Base-by-base conservation (phyloP, 2,797 vertebrate species). In the Acanthornis magna region DNA sequence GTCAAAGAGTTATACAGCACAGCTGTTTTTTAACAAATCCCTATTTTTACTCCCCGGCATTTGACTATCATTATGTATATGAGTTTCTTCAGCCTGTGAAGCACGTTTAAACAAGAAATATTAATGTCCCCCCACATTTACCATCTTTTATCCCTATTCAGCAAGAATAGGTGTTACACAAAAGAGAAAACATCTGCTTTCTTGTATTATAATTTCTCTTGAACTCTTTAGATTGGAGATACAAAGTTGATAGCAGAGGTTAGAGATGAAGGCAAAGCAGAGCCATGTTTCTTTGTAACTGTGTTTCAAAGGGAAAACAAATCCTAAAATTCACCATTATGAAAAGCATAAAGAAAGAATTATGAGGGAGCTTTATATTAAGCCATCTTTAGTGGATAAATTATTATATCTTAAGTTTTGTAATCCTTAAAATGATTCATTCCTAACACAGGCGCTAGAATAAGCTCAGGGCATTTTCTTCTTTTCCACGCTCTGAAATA, bases 41-140 rank as follows among this genome's bases (percentile, higher is more conserved):
- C 79, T 95, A 84, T 82, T 93, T 97, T 96, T 79, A 94, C 38
- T 90, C 34, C 40, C 80, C 12, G 70, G 90, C 93, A 85, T 95
- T 88, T 91, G 83, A 82, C 80, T 94, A 48, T 86, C 85, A 96
- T 89, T 96, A 93, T 92, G 89, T 81, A 93, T 67, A 96, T 93
- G 80, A 92, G 87, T 50, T 90, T 88, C 83, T 74, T 79, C 88
- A 93, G 74, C 60, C 89, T 95, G 83, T 51, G 2, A 90, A 96
- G 83, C 63, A 90, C 4, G 25, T 94, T 91, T 81, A 38, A 93
- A 86, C 88, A 91, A 86, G 74, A 93, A 90, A 93, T 94, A 94
- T 87, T 95, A 91, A 96, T 79, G 85, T 50, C 62, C 85, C 29
- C 51, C 67, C 79, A 57, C 71, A 82, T 76, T 81, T 13, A 61